These are phyloP conservation scores for Vollenhovia emeryi DNA, from an alignment of 1,140 invertebrate species.

Conservation along the genomic window DNA sequence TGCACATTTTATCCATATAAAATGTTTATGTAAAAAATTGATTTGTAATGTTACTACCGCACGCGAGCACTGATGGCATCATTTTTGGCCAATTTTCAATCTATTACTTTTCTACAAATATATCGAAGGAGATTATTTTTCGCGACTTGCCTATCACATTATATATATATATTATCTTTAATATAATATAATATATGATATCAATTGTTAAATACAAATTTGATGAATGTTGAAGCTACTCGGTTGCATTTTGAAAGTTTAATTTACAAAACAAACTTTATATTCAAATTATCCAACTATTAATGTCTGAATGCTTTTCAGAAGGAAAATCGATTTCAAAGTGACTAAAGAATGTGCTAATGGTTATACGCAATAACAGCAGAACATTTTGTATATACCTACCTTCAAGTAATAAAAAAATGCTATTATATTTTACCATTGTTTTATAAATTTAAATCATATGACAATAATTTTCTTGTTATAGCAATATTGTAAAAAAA, in stretches of 20 bases:
- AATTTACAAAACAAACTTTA: neutral
- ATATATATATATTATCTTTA: slow-evolving; percentile 11
- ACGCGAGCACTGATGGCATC: neutral
- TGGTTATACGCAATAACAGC: neutral
- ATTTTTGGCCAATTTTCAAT: neutral
- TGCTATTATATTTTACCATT: slow-evolving; percentile 64
- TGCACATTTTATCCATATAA: slow-evolving; percentile 2
- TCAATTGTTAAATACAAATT: neutral
- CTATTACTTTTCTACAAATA: neutral
- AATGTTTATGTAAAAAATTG: slow-evolving; percentile 59
- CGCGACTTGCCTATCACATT: neutral
- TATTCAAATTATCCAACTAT: neutral
- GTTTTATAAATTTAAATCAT: slow-evolving; percentile 42
- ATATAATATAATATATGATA: neutral
- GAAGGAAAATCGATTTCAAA: neutral
- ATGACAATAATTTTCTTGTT: neutral
- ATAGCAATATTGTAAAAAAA: neutral
- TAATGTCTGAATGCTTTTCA: neutral
- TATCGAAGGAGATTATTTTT: neutral
- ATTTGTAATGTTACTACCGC: slow-evolving; percentile 45
- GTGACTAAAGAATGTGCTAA: neutral
- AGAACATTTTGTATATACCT: neutral
- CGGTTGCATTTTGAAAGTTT: neutral
- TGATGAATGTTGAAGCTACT: too few relatives aligned
- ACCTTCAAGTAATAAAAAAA: neutral